These are phyloP conservation scores for Nesogale talazaci DNA, from an alignment of 2,113 vertebrate species.

Conservation along the genomic window DNA sequence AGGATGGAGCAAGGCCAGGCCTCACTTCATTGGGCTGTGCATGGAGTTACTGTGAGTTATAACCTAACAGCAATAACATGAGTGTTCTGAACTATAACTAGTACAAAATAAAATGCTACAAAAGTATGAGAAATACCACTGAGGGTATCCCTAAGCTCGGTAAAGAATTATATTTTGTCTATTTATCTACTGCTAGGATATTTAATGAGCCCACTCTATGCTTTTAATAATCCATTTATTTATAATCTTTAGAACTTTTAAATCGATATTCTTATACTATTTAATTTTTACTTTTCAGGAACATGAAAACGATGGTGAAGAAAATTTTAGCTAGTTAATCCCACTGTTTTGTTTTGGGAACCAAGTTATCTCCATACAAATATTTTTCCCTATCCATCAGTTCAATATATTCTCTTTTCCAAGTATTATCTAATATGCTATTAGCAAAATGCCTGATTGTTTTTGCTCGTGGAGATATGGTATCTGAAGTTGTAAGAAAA, in stretches of 20 bases:
- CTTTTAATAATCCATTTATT: neutral
- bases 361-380: neutral
- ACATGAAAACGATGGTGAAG: neutral
- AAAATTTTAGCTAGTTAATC: neutral
- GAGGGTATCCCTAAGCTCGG: neutral
- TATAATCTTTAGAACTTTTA: too few relatives aligned
- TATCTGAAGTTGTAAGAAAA: neutral
- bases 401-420: neutral
- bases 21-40: too few relatives aligned
- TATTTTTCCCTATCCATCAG: neutral
- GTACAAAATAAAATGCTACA: neutral
- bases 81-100: conserved; percentile 3
- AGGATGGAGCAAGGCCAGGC: too few relatives aligned
- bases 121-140: neutral
- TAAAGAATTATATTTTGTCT: neutral
- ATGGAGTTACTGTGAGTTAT: neutral
- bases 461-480: neutral
- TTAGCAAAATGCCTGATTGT: neutral
- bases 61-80: too few relatives aligned
- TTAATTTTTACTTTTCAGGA: neutral
- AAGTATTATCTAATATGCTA: neutral
- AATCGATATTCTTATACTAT: neutral
- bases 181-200: neutral
- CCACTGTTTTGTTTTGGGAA: neutral
- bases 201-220: neutral